Base-by-base conservation (phyloP, 53 echinoderm and acorn worm species). In the Holothuria leucospilota region DNA sequence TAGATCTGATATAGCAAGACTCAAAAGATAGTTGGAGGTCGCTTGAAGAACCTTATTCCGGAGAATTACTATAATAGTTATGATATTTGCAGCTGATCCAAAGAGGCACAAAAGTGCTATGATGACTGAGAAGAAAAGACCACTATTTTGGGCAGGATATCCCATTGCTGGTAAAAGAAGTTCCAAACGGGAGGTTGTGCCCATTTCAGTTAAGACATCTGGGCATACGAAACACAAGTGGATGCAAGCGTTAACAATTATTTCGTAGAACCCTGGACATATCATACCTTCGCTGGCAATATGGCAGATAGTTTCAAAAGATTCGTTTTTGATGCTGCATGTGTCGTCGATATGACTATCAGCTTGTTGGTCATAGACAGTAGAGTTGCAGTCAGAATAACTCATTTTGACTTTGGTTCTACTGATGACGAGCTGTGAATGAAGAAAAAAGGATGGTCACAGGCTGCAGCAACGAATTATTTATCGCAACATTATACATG, bases 11-110 rank as follows among this genome's bases (percentile, higher is more conserved):
- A 80, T 6, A 9, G 80, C 80, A 20, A 80, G 80, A n/a, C 80
- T 80, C 13, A 80, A n/a, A 60, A 80, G 61, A 29, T 80, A 80
- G 61, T 80, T 58, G 20, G 80, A 80, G 6, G 80, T 80, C 25
- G 80, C 80, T 60, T 80, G 80, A 13, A 80, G 61, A 25, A 80
- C 80, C 56, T 92, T 92, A 56, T 93, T 99, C 5, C 99, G 84
- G 23, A 90, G 52, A 38, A 95, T 95, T 41, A 98, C 93, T 18
- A 95, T 89, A 34, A 99, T 93, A 26, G 99, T 99, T 29, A 99
- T 91, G 20, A 92, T 82, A 72, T 99, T 99, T 14, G 95, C 99
- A 21, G 94, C 62, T 61, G 95, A 86, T 61, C 99, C 99, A 51
- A 92, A 62, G 8, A 92, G 0, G 30, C 91, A 89, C 24, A 99